Conservation (phyloP, 1,140 invertebrate genomes). For the Magallana angulata region DNA sequence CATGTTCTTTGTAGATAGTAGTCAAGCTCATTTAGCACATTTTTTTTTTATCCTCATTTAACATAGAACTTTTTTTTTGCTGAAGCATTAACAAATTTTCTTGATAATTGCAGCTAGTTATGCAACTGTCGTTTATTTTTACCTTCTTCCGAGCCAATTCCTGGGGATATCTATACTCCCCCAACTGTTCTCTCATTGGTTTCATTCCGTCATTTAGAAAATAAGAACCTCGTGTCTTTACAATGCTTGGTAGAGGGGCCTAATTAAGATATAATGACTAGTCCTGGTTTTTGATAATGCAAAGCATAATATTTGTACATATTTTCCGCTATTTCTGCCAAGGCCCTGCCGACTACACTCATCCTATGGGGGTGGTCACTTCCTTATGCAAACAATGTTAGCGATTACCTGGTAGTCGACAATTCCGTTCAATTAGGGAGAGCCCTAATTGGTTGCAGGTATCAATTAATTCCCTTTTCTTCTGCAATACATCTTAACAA, state of each 20-base stretch:
- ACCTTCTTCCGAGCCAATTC: background rate
- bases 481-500: constrained; percentile 10
- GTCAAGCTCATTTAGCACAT: background rate
- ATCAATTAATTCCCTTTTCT: constrained; percentile 31
- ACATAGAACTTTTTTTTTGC: background rate
- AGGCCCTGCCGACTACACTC: background rate
- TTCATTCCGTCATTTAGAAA: background rate
- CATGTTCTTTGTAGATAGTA: background rate
- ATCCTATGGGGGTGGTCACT: background rate
- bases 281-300: background rate
- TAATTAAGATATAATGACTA: background rate
- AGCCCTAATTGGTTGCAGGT: constrained; percentile 29
- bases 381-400: constrained; percentile 15
- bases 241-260: background rate
- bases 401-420: constrained; percentile 11
- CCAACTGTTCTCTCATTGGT: background rate
- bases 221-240: constrained; percentile 10
- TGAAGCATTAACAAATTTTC: background rate
- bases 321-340: background rate
- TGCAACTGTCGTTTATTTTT: constrained; percentile 28
- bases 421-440: constrained; percentile 10
- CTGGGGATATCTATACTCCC: constrained; percentile 8
- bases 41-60: background rate
- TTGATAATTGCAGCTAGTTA: constrained; percentile 27
- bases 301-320: constrained; percentile 34